Evolutionary conservation across 2,888 invertebrate genomes (phyloP).

Genomic region (Unio pictorum): DNA sequence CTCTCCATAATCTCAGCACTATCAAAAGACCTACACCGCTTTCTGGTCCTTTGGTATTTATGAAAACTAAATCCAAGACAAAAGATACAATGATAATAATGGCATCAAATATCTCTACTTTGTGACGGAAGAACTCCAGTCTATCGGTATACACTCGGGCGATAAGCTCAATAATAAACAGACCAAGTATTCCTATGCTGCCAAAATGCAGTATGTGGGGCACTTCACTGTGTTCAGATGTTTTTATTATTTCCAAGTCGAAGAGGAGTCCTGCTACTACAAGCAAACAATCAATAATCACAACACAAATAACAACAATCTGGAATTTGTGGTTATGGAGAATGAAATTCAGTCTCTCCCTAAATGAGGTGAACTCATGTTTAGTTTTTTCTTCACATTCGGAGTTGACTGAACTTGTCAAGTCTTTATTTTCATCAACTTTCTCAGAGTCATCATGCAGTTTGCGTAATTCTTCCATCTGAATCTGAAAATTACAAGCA

Average conservation of each 20-base stretch:
- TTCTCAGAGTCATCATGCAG: conserved; percentile 61
- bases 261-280: conserved; percentile 71
- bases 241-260: conserved; percentile 64
- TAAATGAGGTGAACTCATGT: conserved; percentile 34
- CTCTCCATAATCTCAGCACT: conserved; percentile 70
- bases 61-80: conserved; percentile 67
- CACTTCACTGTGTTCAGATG: conserved; percentile 38
- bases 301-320: conserved; percentile 67
- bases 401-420: conserved; percentile 55
- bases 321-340: conserved; percentile 62
- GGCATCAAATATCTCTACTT: conserved; percentile 71
- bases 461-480: conserved; percentile 64
- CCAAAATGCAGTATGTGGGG: conserved; percentile 65
- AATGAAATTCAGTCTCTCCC: conserved; percentile 42
- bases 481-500: conserved; percentile 37
- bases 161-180: conserved; percentile 68
- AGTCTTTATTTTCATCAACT: conserved; percentile 64
- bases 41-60: conserved; percentile 56
- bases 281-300: conserved; percentile 69
- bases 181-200: conserved; percentile 62
- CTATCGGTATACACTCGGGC: conserved; percentile 67
- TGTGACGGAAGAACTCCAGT: conserved; percentile 66
- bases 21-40: conserved; percentile 68
- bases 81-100: conserved; percentile 69
- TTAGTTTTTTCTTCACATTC: conserved; percentile 55